Percentiles rank a stretch among this genome's conserved stretches.
phyloP scores from a whole-genome alignment of 2,888 invertebrate species.

The Andrena marginata region DNA sequence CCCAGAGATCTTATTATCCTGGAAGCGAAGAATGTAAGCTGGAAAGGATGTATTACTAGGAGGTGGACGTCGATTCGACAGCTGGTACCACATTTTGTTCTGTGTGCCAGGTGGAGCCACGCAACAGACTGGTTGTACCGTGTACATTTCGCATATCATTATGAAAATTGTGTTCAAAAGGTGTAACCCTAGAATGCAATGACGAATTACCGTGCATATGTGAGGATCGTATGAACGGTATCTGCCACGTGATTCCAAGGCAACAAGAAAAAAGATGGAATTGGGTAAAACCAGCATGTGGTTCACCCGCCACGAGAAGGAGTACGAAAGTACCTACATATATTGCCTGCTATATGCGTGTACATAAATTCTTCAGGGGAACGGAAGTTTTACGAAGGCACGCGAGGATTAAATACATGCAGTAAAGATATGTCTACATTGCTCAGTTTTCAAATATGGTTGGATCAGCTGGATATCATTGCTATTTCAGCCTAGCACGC shows the following conservation, averaged over 20 bases:
- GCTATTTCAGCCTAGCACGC: conserved; percentile 62
- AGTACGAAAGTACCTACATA: neutral
- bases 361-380: neutral
- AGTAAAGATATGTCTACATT: neutral
- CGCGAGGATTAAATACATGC: conserved; percentile 8
- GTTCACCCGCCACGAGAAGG: conserved; percentile 15
- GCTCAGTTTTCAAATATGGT: conserved; percentile 13
- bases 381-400: neutral
- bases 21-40: conserved; percentile 37
- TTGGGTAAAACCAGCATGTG: conserved; percentile 32
- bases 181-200: conserved; percentile 67
- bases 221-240: conserved; percentile 30
- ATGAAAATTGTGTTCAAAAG: conserved; percentile 77
- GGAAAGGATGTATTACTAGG: conserved; percentile 48
- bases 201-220: conserved; percentile 40
- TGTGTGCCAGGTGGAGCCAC: conserved; percentile 76
- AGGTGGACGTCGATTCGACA: conserved; percentile 61
- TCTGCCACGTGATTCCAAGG: conserved; percentile 51
- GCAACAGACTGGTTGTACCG: conserved; percentile 65
- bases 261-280: conserved; percentile 31
- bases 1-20: conserved; percentile 32
- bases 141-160: conserved; percentile 75
- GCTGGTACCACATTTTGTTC: conserved; percentile 69
- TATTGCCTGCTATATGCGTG: too few relatives aligned
- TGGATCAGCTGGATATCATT: conserved; percentile 39